These are phyloP conservation scores for Aviceda subcristata DNA, from an alignment of 2,113 vertebrate species.

Conservation along the genomic window DNA sequence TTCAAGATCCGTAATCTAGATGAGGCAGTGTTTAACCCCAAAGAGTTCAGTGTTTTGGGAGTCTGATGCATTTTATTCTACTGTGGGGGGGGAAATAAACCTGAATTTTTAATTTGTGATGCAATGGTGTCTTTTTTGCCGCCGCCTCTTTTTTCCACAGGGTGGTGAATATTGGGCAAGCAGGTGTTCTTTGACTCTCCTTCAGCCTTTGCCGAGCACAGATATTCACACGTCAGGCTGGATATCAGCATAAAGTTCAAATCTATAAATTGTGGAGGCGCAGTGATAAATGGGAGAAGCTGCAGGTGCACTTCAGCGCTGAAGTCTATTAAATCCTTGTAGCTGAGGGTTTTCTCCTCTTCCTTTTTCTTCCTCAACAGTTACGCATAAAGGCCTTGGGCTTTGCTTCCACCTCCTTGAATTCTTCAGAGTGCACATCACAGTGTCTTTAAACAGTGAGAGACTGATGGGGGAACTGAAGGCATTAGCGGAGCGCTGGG, in stretches of 20 bases:
- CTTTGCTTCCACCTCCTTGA: constrained; percentile 40
- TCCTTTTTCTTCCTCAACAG: background rate
- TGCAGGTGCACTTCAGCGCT: background rate
- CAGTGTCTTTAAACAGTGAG: constrained; percentile 44
- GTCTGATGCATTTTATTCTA: background rate
- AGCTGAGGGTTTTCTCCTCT: constrained; percentile 8
- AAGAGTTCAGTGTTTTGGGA: background rate
- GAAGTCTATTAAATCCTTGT: constrained; percentile 7
- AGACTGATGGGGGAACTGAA: background rate
- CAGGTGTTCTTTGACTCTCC: background rate
- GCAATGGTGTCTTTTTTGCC: background rate
- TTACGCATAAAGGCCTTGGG: constrained; percentile 33
- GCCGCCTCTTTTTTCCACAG: rapidly evolving
- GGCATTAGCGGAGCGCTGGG: constrained; percentile 40
- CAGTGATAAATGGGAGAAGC: background rate
- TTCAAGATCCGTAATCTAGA: background rate
- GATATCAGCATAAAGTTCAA: background rate
- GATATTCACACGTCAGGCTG: background rate
- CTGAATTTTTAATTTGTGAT: background rate
- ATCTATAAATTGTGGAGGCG: background rate
- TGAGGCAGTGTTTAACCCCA: background rate
- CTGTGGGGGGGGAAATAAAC: rapidly evolving
- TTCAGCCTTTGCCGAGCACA: background rate
- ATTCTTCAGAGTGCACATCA: constrained; percentile 45
- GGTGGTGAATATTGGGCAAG: background rate